Evolutionary conservation across 2,113 vertebrate genomes (phyloP).

Genomic region (Macrotus californicus): DNA sequence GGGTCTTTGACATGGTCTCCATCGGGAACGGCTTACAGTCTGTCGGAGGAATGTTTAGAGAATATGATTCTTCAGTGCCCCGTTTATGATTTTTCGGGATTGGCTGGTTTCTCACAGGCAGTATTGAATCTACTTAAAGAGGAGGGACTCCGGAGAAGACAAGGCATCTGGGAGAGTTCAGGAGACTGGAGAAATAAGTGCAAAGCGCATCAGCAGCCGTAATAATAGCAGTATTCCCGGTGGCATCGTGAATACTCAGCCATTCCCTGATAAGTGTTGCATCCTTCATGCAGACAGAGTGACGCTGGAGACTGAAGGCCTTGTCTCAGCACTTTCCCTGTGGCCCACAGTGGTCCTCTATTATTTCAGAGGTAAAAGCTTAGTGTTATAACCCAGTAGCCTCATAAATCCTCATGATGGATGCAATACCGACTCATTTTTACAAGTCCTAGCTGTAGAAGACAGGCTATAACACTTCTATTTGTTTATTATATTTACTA

Average conservation of each 20-base stretch:
- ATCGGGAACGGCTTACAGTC: rapidly evolving
- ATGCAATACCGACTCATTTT: not conserved
- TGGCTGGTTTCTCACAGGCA: not conserved
- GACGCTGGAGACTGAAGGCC: not conserved
- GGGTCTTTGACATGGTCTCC: not conserved
- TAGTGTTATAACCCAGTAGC: not conserved
- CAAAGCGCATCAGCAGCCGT: not conserved
- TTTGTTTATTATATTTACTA: not conserved
- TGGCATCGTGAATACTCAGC: not conserved
- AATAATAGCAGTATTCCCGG: not conserved
- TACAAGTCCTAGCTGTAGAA: not conserved
- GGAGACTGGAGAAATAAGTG: not conserved
- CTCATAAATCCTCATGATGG: not conserved
- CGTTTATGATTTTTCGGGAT: not conserved
- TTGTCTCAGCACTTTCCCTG: not conserved
- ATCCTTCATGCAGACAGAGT: not conserved
- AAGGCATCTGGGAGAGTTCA: not conserved
- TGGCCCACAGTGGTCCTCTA: not conserved
- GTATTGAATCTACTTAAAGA: not conserved
- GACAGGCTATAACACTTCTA: rapidly evolving
- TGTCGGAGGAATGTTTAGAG: not conserved
- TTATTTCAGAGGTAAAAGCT: not conserved
- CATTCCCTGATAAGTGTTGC: rapidly evolving
- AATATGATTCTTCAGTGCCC: not conserved
- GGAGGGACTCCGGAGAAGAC: not conserved